Percentiles rank a stretch among this genome's conserved stretches.
Conservation (phyloP, 2,113 vertebrate genomes). For the Osmerus mordax region DNA sequence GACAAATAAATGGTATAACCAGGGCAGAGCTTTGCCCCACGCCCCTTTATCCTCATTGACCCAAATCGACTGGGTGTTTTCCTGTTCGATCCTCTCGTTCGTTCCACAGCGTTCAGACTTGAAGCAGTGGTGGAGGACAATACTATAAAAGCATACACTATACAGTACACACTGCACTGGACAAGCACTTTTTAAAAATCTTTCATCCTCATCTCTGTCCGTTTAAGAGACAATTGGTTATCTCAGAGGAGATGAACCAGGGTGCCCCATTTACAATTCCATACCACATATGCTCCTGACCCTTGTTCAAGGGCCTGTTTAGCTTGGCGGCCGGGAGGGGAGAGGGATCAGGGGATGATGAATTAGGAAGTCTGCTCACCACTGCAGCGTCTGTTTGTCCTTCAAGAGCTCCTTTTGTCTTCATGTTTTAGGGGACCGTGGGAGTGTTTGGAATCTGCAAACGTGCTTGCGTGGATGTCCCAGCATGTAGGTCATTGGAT, state of each 20-base stretch:
- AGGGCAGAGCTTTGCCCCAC: too few relatives aligned
- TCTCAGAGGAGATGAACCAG: background rate
- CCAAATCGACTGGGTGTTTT: background rate
- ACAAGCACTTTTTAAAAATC: background rate
- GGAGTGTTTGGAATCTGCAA: slow-evolving; percentile 4
- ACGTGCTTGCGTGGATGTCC: slow-evolving; percentile 2
- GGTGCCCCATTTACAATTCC: background rate
- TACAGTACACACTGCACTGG: background rate
- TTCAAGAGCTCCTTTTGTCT: slow-evolving; percentile 21
- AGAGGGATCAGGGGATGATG: slow-evolving; percentile 15
- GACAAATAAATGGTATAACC: too few relatives aligned
- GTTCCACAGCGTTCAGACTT: background rate
- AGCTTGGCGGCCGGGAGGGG: background rate
- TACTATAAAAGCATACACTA: too few relatives aligned
- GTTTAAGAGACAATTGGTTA: background rate
- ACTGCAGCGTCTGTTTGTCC: slow-evolving; percentile 29
- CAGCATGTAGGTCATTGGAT: slow-evolving; percentile 15
- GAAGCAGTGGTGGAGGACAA: too few relatives aligned
- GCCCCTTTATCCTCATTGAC: too few relatives aligned
- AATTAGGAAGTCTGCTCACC: slow-evolving; percentile 13
- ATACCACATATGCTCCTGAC: background rate
- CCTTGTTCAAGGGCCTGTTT: background rate
- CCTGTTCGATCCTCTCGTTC: background rate
- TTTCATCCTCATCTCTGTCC: too few relatives aligned
- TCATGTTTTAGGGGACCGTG: slow-evolving; percentile 21